These are phyloP conservation scores for Parnassius smintheus DNA, from an alignment of 2,888 invertebrate species.

Conservation along the genomic window DNA sequence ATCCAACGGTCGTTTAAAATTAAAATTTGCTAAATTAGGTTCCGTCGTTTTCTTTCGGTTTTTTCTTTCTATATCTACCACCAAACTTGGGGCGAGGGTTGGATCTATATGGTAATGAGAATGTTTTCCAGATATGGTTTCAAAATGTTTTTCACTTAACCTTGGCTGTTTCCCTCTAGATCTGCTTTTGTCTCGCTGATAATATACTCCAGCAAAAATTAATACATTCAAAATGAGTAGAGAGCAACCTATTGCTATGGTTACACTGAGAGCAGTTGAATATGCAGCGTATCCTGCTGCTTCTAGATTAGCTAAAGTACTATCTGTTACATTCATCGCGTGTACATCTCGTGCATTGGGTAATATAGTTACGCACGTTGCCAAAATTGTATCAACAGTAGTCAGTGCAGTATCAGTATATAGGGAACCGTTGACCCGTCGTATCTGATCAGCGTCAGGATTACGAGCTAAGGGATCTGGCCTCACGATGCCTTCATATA, in stretches of 20 bases:
- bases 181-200: slow-evolving; percentile 88
- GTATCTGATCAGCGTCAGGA: slow-evolving; percentile 81
- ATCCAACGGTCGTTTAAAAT: slow-evolving; percentile 81
- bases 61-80: slow-evolving; percentile 88
- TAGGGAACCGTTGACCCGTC: slow-evolving; percentile 72
- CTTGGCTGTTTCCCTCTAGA: slow-evolving; percentile 87
- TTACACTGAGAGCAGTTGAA: slow-evolving; percentile 88
- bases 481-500: slow-evolving; percentile 94
- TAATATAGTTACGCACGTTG: slow-evolving; percentile 85
- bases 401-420: slow-evolving; percentile 84
- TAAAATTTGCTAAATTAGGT: slow-evolving; percentile 76
- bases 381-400: slow-evolving; percentile 85
- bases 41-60: slow-evolving; percentile 75
- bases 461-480: slow-evolving; percentile 89
- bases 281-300: slow-evolving; percentile 89
- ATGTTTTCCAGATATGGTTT: slow-evolving; percentile 88
- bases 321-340: slow-evolving; percentile 81
- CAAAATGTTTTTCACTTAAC: slow-evolving; percentile 85
- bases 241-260: slow-evolving; percentile 91
- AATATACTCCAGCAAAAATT: slow-evolving; percentile 92
- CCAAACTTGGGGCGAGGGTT: slow-evolving; percentile 89
- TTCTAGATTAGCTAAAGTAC: slow-evolving; percentile 89
- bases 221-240: slow-evolving; percentile 90
- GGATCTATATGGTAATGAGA: slow-evolving; percentile 90
- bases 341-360: slow-evolving; percentile 76